phyloP scores from a whole-genome alignment of 2,113 vertebrate species.

The Silurus meridionalis region DNA sequence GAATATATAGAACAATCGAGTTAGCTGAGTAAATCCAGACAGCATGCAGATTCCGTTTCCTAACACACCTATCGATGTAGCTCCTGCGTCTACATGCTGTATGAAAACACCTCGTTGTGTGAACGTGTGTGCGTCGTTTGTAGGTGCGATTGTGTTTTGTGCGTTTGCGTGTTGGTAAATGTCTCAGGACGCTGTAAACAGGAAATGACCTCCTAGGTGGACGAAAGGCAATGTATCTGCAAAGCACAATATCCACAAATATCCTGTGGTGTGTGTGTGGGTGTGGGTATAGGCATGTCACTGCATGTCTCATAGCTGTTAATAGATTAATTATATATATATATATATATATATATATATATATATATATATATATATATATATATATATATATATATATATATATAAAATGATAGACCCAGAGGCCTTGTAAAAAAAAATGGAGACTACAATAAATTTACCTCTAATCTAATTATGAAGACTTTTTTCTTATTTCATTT shows the following conservation, averaged over 20 bases:
- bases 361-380: too few species aligned
- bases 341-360: too few species aligned
- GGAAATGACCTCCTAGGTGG: constrained; percentile 48
- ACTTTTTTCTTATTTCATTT: neutral
- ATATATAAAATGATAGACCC: neutral
- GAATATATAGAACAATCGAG: constrained; percentile 36
- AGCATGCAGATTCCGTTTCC: constrained; percentile 47
- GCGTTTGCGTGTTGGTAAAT: constrained; percentile 40
- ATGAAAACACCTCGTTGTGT: constrained; percentile 14
- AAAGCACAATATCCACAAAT: constrained; percentile 66
- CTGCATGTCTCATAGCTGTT: constrained; percentile 66
- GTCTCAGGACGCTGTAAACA: constrained; percentile 45
- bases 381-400: too few species aligned
- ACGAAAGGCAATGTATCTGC: constrained; percentile 49
- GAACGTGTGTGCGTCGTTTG: constrained; percentile 40
- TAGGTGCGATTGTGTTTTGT: constrained; percentile 33
- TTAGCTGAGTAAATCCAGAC: constrained; percentile 44
- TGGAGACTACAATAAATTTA: constrained; percentile 65
- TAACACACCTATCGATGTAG: constrained; percentile 28
- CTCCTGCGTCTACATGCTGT: constrained; percentile 10
- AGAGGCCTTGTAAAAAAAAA: constrained; percentile 54
- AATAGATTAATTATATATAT: neutral
- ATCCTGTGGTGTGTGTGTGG: constrained; percentile 6
- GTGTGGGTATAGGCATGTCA: constrained; percentile 41
- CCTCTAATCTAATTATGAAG: constrained; percentile 27